These are phyloP conservation scores for Siphamia tubifer DNA, from an alignment of 2,113 vertebrate genomes.

Conservation along the genomic window DNA sequence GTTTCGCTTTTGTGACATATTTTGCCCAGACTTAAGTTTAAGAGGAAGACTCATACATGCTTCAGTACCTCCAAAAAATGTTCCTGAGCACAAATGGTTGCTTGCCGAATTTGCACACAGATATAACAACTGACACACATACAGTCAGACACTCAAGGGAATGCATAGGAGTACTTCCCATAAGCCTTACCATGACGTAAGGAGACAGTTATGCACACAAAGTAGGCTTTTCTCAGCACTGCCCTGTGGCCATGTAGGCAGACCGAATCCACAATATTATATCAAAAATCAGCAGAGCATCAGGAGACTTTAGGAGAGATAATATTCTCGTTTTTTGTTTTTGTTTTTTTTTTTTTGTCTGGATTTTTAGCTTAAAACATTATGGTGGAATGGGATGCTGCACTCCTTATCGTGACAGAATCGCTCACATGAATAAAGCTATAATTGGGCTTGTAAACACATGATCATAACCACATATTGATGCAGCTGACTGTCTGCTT, in stretches of 20 bases:
- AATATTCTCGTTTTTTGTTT: constrained; percentile 10
- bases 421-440: constrained; percentile 17
- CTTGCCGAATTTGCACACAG: not conserved
- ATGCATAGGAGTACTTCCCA: constrained; percentile 59
- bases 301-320: constrained; percentile 7
- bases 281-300: constrained; percentile 21
- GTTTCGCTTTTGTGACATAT: not conserved
- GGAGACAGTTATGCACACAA: constrained; percentile 67
- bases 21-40: not conserved
- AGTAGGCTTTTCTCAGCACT: constrained; percentile 57
- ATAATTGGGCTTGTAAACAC: constrained; percentile 19
- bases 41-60: not conserved
- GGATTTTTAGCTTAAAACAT: constrained; percentile 12
- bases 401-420: constrained; percentile 9
- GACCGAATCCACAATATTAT: constrained; percentile 41
- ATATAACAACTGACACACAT: constrained; percentile 7
- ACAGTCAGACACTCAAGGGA: constrained; percentile 46
- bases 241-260: constrained; percentile 48
- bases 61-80: not conserved
- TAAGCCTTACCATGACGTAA: constrained; percentile 64
- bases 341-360: not conserved
- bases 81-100: not conserved
- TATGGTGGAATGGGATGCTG: constrained; percentile 5
- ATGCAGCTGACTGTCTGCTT: not conserved
- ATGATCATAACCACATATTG: constrained; percentile 17